Conservation (phyloP, 1,140 invertebrate genomes). For the Pogonus chalceus region DNA sequence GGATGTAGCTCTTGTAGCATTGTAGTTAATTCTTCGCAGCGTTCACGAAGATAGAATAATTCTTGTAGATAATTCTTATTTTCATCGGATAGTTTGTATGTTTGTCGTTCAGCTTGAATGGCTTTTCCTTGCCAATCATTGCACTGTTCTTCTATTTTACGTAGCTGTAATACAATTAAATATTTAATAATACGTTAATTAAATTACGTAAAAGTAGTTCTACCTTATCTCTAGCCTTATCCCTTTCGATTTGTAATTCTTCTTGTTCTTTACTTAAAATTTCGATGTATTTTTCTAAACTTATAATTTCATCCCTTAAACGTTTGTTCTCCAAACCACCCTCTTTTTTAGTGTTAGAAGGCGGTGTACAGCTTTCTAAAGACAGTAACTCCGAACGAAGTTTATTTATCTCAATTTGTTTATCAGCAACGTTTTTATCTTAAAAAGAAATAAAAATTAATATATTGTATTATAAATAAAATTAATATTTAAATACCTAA, state of each 20-base stretch:
- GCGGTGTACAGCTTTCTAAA: conserved; percentile 20
- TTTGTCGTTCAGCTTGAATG: conserved; percentile 2
- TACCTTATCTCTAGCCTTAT: conserved; percentile 18
- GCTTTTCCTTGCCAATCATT: conserved; percentile 7
- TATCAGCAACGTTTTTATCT: conserved; percentile 22
- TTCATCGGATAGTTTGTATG: background rate
- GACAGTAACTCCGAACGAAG: conserved; percentile 21
- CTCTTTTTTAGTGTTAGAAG: conserved; percentile 19
- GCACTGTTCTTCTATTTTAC: conserved; percentile 3
- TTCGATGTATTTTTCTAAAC: conserved; percentile 25
- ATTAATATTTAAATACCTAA: conserved; percentile 18
- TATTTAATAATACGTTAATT: background rate
- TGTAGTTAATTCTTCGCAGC: conserved; percentile 10
- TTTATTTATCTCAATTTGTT: conserved; percentile 20
- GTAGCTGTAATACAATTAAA: conserved; percentile 3
- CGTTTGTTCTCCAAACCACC: conserved; percentile 17
- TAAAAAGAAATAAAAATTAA: conserved; percentile 11
- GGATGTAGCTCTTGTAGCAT: conserved; percentile 9
- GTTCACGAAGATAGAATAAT: background rate
- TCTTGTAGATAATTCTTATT: conserved; percentile 8
- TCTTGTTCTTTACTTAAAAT: conserved; percentile 24
- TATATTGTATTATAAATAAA: background rate
- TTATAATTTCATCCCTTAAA: conserved; percentile 21
- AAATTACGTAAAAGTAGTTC: background rate
- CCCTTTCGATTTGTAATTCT: conserved; percentile 21